Evolutionary conservation across 2,797 vertebrate genomes (phyloP).

Genomic region (Picus viridis): DNA sequence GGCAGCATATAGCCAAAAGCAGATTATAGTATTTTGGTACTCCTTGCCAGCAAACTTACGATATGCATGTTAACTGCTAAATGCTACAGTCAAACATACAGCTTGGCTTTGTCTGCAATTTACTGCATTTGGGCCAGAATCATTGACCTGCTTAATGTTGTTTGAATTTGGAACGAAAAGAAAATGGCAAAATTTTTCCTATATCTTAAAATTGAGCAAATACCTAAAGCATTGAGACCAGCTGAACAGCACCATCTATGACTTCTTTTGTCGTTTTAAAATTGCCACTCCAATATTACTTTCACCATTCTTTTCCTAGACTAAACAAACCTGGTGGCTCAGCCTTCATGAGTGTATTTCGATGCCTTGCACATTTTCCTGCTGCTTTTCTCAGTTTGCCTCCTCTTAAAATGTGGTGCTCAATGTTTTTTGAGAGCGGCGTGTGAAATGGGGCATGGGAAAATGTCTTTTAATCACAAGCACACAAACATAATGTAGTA

Average conservation of each 20-base stretch:
- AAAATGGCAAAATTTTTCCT: background rate
- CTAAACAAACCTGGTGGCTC: background rate
- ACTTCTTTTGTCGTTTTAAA: background rate
- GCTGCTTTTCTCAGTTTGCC: background rate
- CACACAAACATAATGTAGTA: background rate
- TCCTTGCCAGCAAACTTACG: background rate
- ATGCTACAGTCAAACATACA: background rate
- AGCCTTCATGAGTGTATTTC: background rate
- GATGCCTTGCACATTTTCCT: background rate
- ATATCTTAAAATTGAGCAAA: background rate
- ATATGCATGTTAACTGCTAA: background rate
- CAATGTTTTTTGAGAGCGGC: background rate
- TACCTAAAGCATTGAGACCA: background rate
- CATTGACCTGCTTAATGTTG: background rate
- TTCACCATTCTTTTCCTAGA: background rate
- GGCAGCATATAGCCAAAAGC: background rate
- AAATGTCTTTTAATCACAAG: background rate
- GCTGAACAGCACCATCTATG: background rate
- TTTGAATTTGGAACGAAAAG: background rate
- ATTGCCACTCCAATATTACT: background rate
- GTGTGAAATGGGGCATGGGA: background rate
- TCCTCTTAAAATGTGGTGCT: background rate
- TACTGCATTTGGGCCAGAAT: background rate
- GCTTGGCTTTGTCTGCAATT: background rate
- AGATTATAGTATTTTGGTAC: background rate